Evolutionary conservation across 2,888 invertebrate genomes (phyloP), one percentile per base, ranked within the genome.

Genomic region (Drosophila paranaensis): DNA sequence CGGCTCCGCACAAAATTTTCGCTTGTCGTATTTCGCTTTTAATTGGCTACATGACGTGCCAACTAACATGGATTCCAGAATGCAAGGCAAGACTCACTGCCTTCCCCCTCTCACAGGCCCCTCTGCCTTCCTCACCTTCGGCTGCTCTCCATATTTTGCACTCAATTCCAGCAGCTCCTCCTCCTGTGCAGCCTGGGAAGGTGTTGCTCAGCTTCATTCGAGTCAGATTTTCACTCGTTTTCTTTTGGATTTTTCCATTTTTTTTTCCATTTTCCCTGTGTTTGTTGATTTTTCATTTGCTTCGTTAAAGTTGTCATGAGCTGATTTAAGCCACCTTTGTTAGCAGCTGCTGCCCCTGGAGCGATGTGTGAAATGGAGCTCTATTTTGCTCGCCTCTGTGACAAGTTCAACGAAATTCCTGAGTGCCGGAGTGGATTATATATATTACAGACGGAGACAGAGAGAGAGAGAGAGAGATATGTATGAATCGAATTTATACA

Each of bases 41-140:
- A 89, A 89, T 89, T 89, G 89, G 89, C 90, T 88, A 87, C 90
- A 89, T 84, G 84, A 88, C 87, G 85, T 84, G 81, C 81, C 79
- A 84, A 84, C 54, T 79, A 86, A 85, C 89, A 88, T 85, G 87
- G 87, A 82, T 85, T 76, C 82, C 86, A 77, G 69, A 75, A 82
- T 74, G 74, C 82, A 78, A 73, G 77, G 46, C 57, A 63, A 53
- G 50, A 11, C 33, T 20, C 35, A 11, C 50, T 43, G 42, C 6
- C 33, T 13, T 13, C 10, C 0, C 35, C 16, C 50, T 43, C 35
- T 25, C 55, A 25, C 53, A 37, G 30, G 11, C 25, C 2, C 30
- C 14, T 6, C 8, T 2, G 3, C 2, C 9, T 20, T 27, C 11
- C 4, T 0, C 3, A 13, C 35, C 11, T 37, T 10, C 6, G 16